These are phyloP conservation scores for Himantopus leucocephalus DNA, from an alignment of 2,113 vertebrate species.

Conservation along the genomic window DNA sequence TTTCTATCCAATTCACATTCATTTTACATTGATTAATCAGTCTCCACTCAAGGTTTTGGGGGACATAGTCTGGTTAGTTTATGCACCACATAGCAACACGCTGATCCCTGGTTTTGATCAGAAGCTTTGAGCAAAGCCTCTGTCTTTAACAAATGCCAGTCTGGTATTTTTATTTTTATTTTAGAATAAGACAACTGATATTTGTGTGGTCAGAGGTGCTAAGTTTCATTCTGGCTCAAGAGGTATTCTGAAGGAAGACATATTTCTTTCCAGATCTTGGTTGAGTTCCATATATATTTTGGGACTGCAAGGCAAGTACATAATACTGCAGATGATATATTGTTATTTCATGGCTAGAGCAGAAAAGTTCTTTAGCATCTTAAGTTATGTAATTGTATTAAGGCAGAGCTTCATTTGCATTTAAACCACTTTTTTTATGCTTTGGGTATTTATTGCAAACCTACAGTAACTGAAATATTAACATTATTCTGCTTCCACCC, in stretches of 20 bases:
- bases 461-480: not conserved
- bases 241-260: not conserved
- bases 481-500: not conserved
- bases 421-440: not conserved
- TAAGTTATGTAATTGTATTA: not conserved
- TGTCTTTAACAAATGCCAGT: not conserved
- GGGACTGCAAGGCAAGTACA: not conserved
- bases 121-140: not conserved
- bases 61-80: accelerated
- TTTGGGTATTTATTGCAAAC: not conserved
- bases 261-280: not conserved
- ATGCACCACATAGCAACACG: not conserved
- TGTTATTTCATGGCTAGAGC: not conserved
- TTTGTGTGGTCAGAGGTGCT: not conserved
- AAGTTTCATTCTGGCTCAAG: not conserved
- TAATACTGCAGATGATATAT: not conserved
- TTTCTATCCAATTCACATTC: not conserved
- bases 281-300: not conserved
- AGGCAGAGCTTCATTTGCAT: not conserved
- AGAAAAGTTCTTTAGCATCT: not conserved
- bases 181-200: not conserved
- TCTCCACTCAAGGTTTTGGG: not conserved
- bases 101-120: not conserved
- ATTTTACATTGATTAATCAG: not conserved
- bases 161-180: not conserved